Evolutionary conservation across 2,888 invertebrate species (phyloP).

Genomic region (Amitus sp.): DNA sequence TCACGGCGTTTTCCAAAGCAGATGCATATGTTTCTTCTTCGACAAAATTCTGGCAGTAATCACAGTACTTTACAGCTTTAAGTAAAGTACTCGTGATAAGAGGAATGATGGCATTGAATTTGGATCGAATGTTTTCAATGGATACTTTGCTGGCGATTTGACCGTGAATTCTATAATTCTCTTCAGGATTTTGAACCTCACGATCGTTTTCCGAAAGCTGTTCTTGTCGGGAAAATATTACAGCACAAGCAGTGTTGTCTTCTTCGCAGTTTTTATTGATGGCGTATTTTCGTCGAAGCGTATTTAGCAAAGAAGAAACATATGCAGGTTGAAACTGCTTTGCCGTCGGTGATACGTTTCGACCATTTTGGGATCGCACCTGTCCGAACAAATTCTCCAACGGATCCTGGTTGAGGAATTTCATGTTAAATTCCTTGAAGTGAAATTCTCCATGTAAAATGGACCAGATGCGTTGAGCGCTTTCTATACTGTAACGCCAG

Average conservation of each 20-base stretch:
- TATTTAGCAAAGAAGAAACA: not conserved
- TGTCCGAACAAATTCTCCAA: slow-evolving; percentile 13
- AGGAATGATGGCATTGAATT: not conserved
- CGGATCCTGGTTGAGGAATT: slow-evolving; percentile 10
- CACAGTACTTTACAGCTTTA: not conserved
- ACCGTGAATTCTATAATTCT: not conserved
- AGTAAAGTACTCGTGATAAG: not conserved
- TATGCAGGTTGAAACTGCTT: not conserved
- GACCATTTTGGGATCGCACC: not conserved
- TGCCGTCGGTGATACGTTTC: slow-evolving; percentile 4
- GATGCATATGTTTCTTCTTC: not conserved
- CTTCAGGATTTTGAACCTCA: not conserved
- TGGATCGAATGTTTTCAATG: not conserved
- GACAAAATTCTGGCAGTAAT: not conserved
- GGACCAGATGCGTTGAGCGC: not conserved
- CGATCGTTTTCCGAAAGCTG: not conserved
- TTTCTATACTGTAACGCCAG: not conserved
- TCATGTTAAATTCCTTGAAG: not conserved
- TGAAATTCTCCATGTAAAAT: not conserved
- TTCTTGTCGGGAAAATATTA: not conserved
- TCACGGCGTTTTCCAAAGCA: no score
- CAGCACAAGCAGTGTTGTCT: not conserved
- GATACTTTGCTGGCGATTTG: not conserved
- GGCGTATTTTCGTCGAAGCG: not conserved
- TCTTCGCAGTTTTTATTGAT: not conserved